phyloP scores from a whole-genome alignment of 1,140 invertebrate genomes.

The Cotesia vestalis region DNA sequence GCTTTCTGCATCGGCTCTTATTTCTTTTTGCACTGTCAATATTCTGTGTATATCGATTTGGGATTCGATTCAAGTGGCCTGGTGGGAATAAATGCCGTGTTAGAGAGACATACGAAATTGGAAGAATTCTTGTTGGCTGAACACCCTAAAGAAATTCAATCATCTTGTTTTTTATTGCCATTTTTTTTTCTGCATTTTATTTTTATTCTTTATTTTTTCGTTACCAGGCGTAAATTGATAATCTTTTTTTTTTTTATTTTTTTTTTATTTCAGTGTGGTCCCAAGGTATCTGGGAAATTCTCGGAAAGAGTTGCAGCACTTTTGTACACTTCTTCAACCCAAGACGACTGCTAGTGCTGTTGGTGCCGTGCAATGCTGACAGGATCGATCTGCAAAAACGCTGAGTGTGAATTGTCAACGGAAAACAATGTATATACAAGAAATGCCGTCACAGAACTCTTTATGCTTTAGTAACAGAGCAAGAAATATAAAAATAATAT shows the following conservation, averaged over 20 bases:
- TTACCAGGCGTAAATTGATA: constrained; percentile 6
- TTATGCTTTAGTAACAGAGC: neutral
- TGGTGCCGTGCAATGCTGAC: neutral
- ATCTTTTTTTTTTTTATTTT: neutral
- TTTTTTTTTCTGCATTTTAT: neutral
- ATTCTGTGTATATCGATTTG: neutral
- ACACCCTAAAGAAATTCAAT: constrained; percentile 12
- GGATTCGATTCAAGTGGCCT: constrained; percentile 1
- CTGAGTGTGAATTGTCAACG: constrained; percentile 10
- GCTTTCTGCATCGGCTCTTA: neutral
- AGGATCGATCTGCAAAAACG: constrained; percentile 10
- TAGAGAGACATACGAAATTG: constrained; percentile 11
- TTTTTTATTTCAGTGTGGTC: constrained; percentile 47
- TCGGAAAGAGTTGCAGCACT: constrained; percentile 54
- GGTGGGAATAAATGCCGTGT: constrained; percentile 11
- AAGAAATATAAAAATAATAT: constrained; percentile 33
- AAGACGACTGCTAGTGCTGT: constrained; percentile 57
- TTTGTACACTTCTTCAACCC: constrained; percentile 52
- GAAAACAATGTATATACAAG: constrained; percentile 3
- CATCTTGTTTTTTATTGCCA: neutral
- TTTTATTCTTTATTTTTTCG: neutral
- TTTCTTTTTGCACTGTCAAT: constrained; percentile 1
- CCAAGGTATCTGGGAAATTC: constrained; percentile 48
- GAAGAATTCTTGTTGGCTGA: neutral
- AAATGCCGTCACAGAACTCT: neutral